Percentiles rank a stretch among this genome's conserved stretches.
These are phyloP conservation scores for Neodiprion virginianus DNA, from an alignment of 1,140 invertebrate genomes.

Conservation along the genomic window DNA sequence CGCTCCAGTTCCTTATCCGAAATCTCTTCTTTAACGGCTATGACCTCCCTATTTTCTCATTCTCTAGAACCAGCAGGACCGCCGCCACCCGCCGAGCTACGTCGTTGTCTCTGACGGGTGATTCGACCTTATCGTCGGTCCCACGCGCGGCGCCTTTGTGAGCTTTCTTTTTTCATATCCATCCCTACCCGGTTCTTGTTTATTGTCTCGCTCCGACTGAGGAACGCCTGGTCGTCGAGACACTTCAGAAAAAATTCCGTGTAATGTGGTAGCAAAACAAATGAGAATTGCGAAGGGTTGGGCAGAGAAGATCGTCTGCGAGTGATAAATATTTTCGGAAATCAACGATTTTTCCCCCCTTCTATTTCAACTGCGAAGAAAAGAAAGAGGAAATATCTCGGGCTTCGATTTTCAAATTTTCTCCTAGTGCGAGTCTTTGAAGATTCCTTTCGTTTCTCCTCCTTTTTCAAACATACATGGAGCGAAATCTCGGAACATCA, in stretches of 20 bases:
- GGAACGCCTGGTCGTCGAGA: neutral
- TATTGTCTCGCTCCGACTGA: neutral
- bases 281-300: too few species aligned
- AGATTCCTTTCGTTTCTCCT: too few species aligned
- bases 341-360: too few species aligned
- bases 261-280: too few species aligned
- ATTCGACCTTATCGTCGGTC: neutral
- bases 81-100: neutral
- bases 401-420: neutral
- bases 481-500: too few species aligned
- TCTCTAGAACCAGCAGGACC: neutral
- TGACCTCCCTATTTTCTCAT: constrained; percentile 7
- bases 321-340: too few species aligned
- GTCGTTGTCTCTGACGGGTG: constrained; percentile 4
- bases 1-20: constrained; percentile 2
- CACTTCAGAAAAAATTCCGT: neutral
- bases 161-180: neutral
- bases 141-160: neutral
- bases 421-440: neutral
- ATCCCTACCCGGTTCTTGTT: neutral
- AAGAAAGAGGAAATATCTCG: neutral
- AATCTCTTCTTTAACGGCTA: constrained; percentile 7
- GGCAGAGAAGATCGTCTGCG: too few species aligned
- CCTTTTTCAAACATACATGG: too few species aligned
- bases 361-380: neutral